Base-by-base conservation (phyloP, 1,140 invertebrate genomes). In the Hetaerina americana region DNA sequence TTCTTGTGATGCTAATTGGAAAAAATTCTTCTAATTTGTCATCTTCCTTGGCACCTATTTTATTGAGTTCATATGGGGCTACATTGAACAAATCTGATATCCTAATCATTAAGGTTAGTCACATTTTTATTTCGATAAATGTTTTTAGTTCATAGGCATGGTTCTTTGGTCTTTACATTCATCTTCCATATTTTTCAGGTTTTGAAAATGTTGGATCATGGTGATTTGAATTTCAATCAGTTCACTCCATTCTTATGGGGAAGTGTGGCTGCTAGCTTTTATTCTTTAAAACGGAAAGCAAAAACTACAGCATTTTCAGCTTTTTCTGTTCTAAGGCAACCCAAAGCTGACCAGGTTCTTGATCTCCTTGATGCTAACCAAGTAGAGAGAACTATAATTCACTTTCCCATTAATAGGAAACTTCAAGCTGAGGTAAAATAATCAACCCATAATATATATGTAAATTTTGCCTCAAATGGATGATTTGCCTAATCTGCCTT, bases 161-260 rank as follows among this genome's bases (percentile, higher is more conserved):
- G n/a, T n/a, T n/a, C n/a, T n/a, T n/a, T n/a, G n/a, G 26, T 40
- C 70, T 31, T 28, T 27, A 8, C 69, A 72, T 70, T 70, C 49
- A 68, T 66, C 29, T 70, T 71, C 26, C 66, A 70, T 57, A 49
- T 66, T 66, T 72, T 74, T 40, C 26, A 84, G 81, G 80, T 90
- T 74, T 77, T 91, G 29, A 81, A 85, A 27, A 82, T 84, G 73
- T 90, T 90, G 75, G 89, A 91, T 78, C 79, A 77, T 29, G 82
- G 84, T 69, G 83, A 83, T 77, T 78, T 73, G 76, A 85, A 85
- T 72, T 82, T 91, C 15, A 82, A 85, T 66, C 82, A 88, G 80
- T 92, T 87, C 76, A 87, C 88, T 73, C 92, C 92, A 15, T 93
- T 89, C 76, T 81, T 94, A 0, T 94, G 90, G 87, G 91, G 92